Evolutionary conservation across 1,140 invertebrate species (phyloP).

Genomic region (Tenebrio molitor): DNA sequence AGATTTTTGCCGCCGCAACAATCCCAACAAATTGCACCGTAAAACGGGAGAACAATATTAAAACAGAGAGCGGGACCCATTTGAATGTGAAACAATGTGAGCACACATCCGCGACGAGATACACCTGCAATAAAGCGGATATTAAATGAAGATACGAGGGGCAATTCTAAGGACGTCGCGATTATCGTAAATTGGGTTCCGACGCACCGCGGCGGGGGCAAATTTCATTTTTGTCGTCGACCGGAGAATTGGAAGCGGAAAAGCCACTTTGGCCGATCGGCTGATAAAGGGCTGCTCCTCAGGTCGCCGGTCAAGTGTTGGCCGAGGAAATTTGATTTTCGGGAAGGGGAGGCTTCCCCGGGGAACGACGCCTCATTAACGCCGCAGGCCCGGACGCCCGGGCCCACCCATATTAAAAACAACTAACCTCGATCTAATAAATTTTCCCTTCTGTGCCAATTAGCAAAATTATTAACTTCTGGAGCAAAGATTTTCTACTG

Average conservation of each 20-base stretch:
- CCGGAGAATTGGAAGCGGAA: slow-evolving; percentile 16
- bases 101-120: not conserved
- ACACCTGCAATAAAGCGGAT: slow-evolving; percentile 24
- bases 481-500: too few relatives aligned
- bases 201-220: not conserved
- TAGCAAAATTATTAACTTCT: too few relatives aligned
- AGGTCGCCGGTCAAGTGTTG: not conserved
- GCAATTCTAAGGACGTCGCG: not conserved
- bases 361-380: not conserved
- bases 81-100: slow-evolving; percentile 30
- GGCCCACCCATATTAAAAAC: too few relatives aligned
- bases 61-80: not conserved
- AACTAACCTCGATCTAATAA: too few relatives aligned
- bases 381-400: too few relatives aligned
- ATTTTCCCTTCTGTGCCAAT: too few relatives aligned
- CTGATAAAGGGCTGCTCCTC: not conserved
- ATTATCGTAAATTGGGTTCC: slow-evolving; percentile 19
- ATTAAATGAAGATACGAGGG: slow-evolving; percentile 9
- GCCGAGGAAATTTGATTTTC: slow-evolving; percentile 11
- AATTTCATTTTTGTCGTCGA: slow-evolving; percentile 26
- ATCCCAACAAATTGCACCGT: slow-evolving; percentile 15
- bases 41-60: slow-evolving; percentile 3
- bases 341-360: not conserved
- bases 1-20: too few relatives aligned
- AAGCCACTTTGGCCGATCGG: slow-evolving; percentile 21